Evolutionary conservation across 2,113 vertebrate species (phyloP).

Genomic region (Zosterops japonicus): DNA sequence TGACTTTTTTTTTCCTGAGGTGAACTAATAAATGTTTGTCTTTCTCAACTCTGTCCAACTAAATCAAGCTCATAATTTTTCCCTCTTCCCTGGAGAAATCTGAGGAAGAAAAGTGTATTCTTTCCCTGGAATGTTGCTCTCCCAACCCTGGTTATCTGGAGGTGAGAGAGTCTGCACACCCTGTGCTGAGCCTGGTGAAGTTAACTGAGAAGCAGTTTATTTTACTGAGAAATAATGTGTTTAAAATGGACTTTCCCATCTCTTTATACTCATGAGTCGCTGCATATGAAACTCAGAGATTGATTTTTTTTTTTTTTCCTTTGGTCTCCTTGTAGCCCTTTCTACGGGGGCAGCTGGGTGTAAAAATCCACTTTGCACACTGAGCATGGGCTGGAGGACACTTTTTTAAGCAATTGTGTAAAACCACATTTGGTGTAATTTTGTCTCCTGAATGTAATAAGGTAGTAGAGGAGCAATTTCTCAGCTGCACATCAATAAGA

Average conservation of each 20-base stretch:
- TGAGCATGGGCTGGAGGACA: accelerated
- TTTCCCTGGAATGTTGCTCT: neutral
- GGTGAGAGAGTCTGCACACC: neutral
- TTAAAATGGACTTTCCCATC: neutral
- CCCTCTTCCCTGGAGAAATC: neutral
- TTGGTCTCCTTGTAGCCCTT: neutral
- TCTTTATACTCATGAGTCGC: neutral
- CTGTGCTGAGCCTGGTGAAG: neutral
- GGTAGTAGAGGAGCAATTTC: neutral
- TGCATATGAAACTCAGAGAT: neutral
- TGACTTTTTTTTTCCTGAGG: neutral
- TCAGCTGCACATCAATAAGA: neutral
- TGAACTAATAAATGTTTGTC: neutral
- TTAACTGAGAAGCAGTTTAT: neutral
- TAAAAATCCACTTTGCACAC: neutral
- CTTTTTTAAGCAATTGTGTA: neutral
- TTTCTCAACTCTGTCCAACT: neutral
- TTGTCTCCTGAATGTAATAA: neutral
- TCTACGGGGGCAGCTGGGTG: neutral
- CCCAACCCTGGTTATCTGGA: neutral
- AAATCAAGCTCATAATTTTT: neutral
- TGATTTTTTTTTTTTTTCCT: neutral
- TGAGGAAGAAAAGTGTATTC: neutral
- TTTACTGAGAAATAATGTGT: neutral
- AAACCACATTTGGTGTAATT: neutral